Conservation (phyloP, 2,888 invertebrate genomes). For the Chymomyza amoena region DNA sequence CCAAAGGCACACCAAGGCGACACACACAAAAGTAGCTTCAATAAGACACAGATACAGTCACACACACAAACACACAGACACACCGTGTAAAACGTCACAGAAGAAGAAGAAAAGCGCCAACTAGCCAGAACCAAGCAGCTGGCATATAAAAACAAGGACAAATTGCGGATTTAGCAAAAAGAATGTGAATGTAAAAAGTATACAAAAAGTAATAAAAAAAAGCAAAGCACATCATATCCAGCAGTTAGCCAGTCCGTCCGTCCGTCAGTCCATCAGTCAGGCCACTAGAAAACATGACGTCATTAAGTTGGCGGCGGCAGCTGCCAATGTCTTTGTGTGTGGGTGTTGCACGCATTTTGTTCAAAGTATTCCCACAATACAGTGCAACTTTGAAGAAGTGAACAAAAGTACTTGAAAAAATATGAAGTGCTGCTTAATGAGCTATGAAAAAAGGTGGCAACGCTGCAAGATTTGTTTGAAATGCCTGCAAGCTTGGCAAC, state of each 20-base stretch:
- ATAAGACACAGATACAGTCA: slow-evolving; percentile 57
- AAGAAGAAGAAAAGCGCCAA: slow-evolving; percentile 23
- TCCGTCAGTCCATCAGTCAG: background rate
- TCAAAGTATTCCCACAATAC: background rate
- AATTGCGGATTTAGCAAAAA: slow-evolving; percentile 60
- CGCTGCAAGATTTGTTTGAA: too few species aligned
- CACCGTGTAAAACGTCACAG: slow-evolving; percentile 37
- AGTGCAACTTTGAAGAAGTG: background rate
- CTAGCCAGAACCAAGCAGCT: slow-evolving; percentile 38
- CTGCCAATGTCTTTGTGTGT: slow-evolving; percentile 46
- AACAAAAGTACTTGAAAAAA: background rate
- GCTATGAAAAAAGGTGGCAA: too few species aligned
- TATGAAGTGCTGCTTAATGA: too few species aligned
- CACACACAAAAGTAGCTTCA: slow-evolving; percentile 53
- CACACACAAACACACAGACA: slow-evolving; percentile 57
- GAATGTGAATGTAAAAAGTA: slow-evolving; percentile 48
- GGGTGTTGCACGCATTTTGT: background rate
- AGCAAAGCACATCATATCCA: background rate
- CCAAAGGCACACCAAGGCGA: slow-evolving; percentile 2
- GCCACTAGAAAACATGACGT: slow-evolving; percentile 40
- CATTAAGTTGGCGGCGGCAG: slow-evolving; percentile 55
- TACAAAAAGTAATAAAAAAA: slow-evolving; percentile 7
- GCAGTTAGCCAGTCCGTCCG: background rate
- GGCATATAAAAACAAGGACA: slow-evolving; percentile 65
- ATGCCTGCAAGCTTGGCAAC: too few species aligned